These are phyloP conservation scores for Tipula unca DNA, from an alignment of 2,888 invertebrate species.

Conservation along the genomic window DNA sequence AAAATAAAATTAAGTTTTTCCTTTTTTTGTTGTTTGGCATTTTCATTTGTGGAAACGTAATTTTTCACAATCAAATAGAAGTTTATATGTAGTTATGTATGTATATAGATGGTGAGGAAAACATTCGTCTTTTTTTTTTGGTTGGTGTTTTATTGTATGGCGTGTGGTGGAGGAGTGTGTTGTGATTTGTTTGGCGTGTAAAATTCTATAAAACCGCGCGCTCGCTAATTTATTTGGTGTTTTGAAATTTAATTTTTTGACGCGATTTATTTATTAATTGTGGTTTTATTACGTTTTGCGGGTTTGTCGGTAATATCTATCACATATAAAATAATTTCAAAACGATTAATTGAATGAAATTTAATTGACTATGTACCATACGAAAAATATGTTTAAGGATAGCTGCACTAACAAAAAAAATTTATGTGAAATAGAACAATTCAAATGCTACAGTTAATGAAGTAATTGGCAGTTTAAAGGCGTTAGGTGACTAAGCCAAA, in stretches of 20 bases:
- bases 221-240: not conserved
- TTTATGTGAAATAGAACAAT: too few relatives aligned
- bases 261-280: not conserved
- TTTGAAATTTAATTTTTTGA: too few relatives aligned
- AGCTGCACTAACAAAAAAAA: too few relatives aligned
- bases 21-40: not conserved
- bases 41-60: not conserved
- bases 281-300: not conserved
- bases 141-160: not conserved
- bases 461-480: too few relatives aligned
- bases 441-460: too few relatives aligned
- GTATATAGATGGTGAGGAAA: not conserved
- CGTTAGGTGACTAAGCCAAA: too few relatives aligned
- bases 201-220: too few relatives aligned
- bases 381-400: too few relatives aligned
- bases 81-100: not conserved
- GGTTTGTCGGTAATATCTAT: too few relatives aligned
- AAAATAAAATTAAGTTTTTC: constrained; percentile 4
- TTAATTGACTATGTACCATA: too few relatives aligned
- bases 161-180: not conserved
- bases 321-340: too few relatives aligned
- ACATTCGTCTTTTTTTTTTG: not conserved
- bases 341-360: too few relatives aligned
- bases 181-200: not conserved
- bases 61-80: not conserved